A percentile compares a stretch with the other conserved stretches of the same genome.
These are phyloP conservation scores for Euthynnus affinis DNA, from an alignment of 2,797 vertebrate genomes.

Conservation along the genomic window DNA sequence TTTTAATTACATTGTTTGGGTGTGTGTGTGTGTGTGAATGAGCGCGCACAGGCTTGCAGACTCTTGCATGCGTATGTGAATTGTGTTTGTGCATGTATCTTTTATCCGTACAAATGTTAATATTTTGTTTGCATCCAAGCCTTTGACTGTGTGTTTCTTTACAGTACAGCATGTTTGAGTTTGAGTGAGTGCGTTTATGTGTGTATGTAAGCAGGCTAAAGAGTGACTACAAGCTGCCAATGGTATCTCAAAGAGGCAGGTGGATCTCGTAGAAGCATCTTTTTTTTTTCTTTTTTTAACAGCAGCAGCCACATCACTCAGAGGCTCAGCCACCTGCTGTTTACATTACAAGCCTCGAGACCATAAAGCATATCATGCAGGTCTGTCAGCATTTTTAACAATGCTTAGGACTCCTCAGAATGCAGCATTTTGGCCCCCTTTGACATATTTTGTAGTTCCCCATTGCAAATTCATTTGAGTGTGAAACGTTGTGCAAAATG, in stretches of 20 bases:
- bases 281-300: too few relatives aligned
- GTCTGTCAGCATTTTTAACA: conserved; percentile 53
- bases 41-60: neutral
- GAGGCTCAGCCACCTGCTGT: conserved; percentile 58
- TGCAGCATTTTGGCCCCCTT: conserved; percentile 26
- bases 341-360: conserved; percentile 44
- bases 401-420: conserved; percentile 30
- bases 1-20: conserved; percentile 67
- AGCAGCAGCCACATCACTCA: conserved; percentile 28
- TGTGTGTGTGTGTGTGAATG: neutral
- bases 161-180: neutral
- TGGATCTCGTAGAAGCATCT: conserved; percentile 46
- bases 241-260: conserved; percentile 68
- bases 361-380: conserved; percentile 49
- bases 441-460: conserved; percentile 27
- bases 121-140: conserved; percentile 6
- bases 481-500: conserved; percentile 35
- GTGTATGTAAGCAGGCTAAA: conserved; percentile 14
- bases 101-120: neutral
- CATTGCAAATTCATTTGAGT: conserved; percentile 44
- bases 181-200: conserved; percentile 5
- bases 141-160: neutral
- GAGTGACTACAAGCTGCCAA: conserved; percentile 38
- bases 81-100: neutral
- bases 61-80: neutral